A percentile compares a stretch with the other conserved stretches of the same genome.
These are phyloP conservation scores for Diplogasteroides magnus DNA, from an alignment of 1,140 invertebrate genomes.

Conservation along the genomic window DNA sequence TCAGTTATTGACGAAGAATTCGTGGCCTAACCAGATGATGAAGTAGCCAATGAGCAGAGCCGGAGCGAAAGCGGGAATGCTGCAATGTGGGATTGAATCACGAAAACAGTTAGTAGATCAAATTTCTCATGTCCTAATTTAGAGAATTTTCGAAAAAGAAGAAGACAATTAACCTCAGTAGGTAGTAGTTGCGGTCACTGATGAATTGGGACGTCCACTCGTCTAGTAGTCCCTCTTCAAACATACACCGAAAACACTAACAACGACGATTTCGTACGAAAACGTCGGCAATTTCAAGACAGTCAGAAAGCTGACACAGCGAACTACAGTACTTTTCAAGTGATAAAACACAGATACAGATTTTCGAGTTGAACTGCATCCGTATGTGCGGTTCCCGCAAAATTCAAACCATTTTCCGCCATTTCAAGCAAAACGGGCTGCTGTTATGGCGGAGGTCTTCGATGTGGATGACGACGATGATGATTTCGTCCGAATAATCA, in stretches of 20 bases:
- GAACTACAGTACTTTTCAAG: no score
- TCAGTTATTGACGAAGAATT: conserved; percentile 37
- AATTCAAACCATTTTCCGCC: no score
- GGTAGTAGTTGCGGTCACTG: conserved; percentile 17
- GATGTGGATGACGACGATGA: neutral
- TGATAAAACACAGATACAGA: no score
- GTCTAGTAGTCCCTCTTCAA: conserved; percentile 18
- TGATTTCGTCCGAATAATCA: neutral
- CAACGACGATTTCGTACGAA: no score
- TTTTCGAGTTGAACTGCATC: no score
- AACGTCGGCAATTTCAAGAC: no score
- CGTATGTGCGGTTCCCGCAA: no score
- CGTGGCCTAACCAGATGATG: conserved; percentile 32
- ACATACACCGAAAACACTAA: neutral
- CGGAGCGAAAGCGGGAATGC: conserved; percentile 28
- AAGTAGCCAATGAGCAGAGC: conserved; percentile 30
- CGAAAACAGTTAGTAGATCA: neutral
- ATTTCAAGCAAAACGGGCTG: no score
- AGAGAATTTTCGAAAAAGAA: no score
- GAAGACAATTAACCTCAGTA: conserved; percentile 8
- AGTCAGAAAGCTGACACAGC: no score
- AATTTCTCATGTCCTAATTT: no score
- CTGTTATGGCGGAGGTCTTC: neutral
- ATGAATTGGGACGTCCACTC: conserved; percentile 20
- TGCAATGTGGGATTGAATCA: neutral